Conservation (phyloP, 2,888 invertebrate species). For the Chrysolina americana region DNA sequence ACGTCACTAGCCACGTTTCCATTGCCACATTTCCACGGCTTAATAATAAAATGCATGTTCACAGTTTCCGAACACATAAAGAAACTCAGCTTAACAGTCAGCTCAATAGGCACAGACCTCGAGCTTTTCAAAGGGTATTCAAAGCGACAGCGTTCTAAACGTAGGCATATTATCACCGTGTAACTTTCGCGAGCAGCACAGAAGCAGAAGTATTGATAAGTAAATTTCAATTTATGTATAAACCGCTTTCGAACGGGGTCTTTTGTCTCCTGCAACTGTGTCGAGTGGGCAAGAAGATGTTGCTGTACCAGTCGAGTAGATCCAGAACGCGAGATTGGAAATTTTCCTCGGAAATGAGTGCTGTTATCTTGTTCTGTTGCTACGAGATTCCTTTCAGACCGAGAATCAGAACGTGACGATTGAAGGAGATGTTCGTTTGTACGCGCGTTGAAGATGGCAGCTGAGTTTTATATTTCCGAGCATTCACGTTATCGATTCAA, state of each 20-base stretch:
- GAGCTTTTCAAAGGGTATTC: not conserved
- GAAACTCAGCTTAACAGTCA: conserved; percentile 26
- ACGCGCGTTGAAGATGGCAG: not conserved
- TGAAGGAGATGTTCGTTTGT: conserved; percentile 5
- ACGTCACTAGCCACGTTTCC: conserved; percentile 15
- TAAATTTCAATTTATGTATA: conserved; percentile 37
- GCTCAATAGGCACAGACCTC: conserved; percentile 12
- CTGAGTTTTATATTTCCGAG: not conserved
- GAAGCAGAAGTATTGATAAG: conserved; percentile 49
- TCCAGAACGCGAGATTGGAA: conserved; percentile 2
- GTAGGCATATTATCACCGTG: conserved; percentile 4
- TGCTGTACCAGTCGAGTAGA: not conserved
- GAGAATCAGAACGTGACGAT: conserved; percentile 12
- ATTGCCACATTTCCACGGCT: conserved; percentile 27
- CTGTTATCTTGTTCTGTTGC: conserved; percentile 8
- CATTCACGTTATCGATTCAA: not conserved
- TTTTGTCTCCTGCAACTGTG: conserved; percentile 34
- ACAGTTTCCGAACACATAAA: conserved; percentile 14
- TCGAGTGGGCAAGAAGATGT: conserved; percentile 6
- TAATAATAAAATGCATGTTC: conserved; percentile 24
- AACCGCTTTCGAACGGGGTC: conserved; percentile 28
- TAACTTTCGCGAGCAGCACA: conserved; percentile 9
- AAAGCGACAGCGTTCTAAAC: conserved; percentile 14
- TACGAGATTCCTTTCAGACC: conserved; percentile 5
- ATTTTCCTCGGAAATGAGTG: conserved; percentile 13